These are phyloP conservation scores for Andricus quercusramuli DNA, from an alignment of 2,888 invertebrate species.

Conservation along the genomic window DNA sequence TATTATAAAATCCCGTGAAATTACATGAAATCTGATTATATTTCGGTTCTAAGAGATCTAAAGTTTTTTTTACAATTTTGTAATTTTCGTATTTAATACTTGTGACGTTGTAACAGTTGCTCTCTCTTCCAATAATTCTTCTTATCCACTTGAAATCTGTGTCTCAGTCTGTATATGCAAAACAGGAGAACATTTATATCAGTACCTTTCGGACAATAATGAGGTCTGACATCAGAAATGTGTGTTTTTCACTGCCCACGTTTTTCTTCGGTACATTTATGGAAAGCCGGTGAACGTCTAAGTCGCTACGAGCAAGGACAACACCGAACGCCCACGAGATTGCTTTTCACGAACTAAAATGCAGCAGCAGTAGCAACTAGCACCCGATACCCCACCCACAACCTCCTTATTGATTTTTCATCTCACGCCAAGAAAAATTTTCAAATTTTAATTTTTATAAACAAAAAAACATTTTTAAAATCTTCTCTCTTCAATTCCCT, in stretches of 20 bases:
- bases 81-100: not conserved
- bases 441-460: not conserved
- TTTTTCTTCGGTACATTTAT: constrained; percentile 55
- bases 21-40: not conserved
- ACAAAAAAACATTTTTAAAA: not conserved
- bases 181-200: constrained; percentile 32
- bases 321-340: constrained; percentile 42
- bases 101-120: not conserved
- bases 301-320: constrained; percentile 56
- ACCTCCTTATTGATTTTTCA: constrained; percentile 52
- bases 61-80: not conserved
- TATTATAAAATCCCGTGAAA: too few species aligned
- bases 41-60: not conserved
- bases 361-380: constrained; percentile 50
- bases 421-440: constrained; percentile 44
- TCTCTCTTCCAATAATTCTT: not conserved
- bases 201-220: constrained; percentile 65
- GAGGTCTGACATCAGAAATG: constrained; percentile 63
- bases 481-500: not conserved
- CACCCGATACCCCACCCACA: constrained; percentile 55
- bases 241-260: constrained; percentile 57
- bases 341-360: constrained; percentile 43
- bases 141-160: not conserved
- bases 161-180: not conserved
- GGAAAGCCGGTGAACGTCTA: constrained; percentile 53